Conservation (phyloP, 2,888 invertebrate genomes). For the Capitulum mitella region DNA sequence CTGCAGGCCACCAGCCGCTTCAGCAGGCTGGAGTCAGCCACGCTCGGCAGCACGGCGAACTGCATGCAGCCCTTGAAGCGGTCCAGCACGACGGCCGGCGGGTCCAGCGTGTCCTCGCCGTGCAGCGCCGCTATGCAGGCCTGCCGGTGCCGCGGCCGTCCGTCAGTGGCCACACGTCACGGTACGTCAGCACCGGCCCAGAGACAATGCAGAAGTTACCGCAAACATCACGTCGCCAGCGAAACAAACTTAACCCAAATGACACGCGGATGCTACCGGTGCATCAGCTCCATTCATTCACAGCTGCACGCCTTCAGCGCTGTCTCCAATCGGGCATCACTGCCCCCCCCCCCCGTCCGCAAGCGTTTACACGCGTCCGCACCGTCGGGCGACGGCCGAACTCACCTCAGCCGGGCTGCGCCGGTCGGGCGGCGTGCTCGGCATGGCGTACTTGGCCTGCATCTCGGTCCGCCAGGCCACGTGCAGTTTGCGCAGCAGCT, state of each 20-base stretch:
- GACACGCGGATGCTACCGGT: background rate
- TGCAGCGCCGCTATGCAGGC: background rate
- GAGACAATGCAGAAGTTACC: background rate
- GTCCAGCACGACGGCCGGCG: background rate
- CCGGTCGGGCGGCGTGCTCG: background rate
- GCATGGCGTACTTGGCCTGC: constrained; percentile 11
- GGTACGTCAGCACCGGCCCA: too few species aligned
- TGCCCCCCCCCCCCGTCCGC: too few species aligned
- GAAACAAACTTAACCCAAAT: background rate
- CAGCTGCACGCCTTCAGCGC: too few species aligned
- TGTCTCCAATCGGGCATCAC: too few species aligned
- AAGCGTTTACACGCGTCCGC: too few species aligned
- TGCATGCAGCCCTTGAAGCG: background rate
- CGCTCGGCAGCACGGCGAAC: background rate
- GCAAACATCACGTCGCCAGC: background rate
- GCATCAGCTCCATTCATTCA: too few species aligned
- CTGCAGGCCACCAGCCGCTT: background rate
- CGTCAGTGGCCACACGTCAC: too few species aligned
- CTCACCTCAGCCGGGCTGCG: constrained; percentile 3
- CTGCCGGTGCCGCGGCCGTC: background rate
- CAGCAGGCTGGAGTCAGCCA: constrained; percentile 8
- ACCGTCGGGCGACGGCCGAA: too few species aligned
- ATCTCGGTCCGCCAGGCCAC: background rate
- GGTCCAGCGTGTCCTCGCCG: background rate
- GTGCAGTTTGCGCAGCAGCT: background rate